Base-by-base conservation (phyloP, 2,888 invertebrate genomes). In the Colletes collaris region DNA sequence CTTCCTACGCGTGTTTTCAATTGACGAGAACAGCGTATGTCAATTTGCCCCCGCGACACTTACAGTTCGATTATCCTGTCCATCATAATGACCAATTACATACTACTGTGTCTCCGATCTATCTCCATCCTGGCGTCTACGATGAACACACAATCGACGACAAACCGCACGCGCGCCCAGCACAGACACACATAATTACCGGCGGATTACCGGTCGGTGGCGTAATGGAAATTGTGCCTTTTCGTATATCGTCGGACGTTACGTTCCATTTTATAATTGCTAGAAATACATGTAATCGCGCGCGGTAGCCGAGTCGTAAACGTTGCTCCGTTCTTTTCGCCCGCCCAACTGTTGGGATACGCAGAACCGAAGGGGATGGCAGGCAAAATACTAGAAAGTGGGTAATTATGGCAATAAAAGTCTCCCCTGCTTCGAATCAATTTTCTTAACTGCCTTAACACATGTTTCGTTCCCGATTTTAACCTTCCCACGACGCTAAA, bases 201-300 rank as follows among this genome's bases (percentile, higher is more conserved):
- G 60, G 74, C 58, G 64, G 71, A 81, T 82, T 78, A 79, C 70
- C 50, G 35, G 19, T n/a, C 69, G 69, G 77, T 27, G 85, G 75
- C 53, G 79, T 77, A 81, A 83, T 44, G 79, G 60, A 78, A 79
- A 78, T 78, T 65, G 74, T 65, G 79, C 58, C 80, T 79, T 87
- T 79, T 78, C 75, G 67, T 67, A 78, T 77, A 75, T 56, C 58
- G n/a, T 53, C 66, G 70, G 67, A 62, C 75, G 40, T 58, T 58
- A 46, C 66, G 49, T 67, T 55, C 40, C 58, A 40, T 49, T 56
- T 65, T 50, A 16, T 56, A 55, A 60, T 67, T 44, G 63, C 64
- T 35, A 60, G 79, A 86, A 88, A 87, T 83, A 53, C 85, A 82
- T 84, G 76, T 76, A 83, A 86, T 82, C 82, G 81, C 81, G 76